Conservation (phyloP, 2,888 invertebrate genomes). For the Drosophila lutescens region DNA sequence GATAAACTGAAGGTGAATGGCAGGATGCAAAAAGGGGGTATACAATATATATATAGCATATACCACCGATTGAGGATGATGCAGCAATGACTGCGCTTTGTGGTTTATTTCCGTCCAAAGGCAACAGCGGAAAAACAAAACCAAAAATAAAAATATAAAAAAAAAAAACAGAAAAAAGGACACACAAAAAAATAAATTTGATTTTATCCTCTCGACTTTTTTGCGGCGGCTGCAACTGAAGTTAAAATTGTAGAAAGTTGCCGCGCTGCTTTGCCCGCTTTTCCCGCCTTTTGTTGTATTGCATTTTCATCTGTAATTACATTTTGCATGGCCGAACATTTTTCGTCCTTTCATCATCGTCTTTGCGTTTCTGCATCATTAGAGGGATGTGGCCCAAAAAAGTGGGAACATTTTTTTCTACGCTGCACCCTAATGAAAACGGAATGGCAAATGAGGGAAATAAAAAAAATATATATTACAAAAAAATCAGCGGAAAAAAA, state of each 20-base stretch:
- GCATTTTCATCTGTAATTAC: conserved; percentile 65
- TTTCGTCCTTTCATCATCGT: conserved; percentile 59
- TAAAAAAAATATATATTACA: not conserved
- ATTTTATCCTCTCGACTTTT: conserved; percentile 51
- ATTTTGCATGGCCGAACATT: conserved; percentile 43
- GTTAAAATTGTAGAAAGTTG: conserved; percentile 71
- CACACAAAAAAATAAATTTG: conserved; percentile 60
- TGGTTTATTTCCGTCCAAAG: conserved; percentile 62
- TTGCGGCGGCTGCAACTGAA: conserved; percentile 62
- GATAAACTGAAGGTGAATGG: conserved; percentile 34
- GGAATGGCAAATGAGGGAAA: conserved; percentile 12
- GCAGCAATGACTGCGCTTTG: conserved; percentile 67
- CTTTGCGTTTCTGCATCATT: conserved; percentile 63
- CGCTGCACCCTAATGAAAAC: conserved; percentile 28
- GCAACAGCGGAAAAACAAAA: conserved; percentile 12
- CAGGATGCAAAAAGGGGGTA: not conserved
- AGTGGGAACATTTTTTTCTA: conserved; percentile 32
- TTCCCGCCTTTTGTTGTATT: conserved; percentile 57
- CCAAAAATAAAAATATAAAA: conserved; percentile 3
- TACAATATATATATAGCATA: not conserved
- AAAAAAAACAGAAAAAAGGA: conserved; percentile 6
- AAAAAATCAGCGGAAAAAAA: conserved; percentile 4
- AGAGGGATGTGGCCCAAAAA: conserved; percentile 52
- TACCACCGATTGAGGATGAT: conserved; percentile 41
- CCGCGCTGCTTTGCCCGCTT: conserved; percentile 22